Evolutionary conservation across 2,888 invertebrate species (phyloP), one percentile per base, ranked within the genome.

Genomic region (Idaea straminata): DNA sequence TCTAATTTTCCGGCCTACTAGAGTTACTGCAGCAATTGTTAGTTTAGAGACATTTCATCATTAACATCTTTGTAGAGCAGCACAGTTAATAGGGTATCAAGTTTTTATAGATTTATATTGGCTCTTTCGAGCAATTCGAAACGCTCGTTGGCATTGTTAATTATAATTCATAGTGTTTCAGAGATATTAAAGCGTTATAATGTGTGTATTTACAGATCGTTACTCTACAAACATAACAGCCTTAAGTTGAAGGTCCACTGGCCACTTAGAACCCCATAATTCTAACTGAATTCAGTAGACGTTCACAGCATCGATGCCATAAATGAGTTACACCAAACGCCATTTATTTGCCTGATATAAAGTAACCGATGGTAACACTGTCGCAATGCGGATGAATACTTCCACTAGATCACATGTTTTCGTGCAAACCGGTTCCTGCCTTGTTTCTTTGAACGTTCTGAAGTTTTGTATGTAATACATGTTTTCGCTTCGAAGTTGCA

Each of bases 1-100:
- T 5, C 34, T 25, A 16, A 10, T 34, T 59, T 59, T 59, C 59
- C 34, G 34, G 25, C 34, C 61, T 63, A 65, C 66, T 64, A 64
- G 34, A 58, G 15, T 35, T 16, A 15, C 34, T 59, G 3, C 16
- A 5, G 60, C 63, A 47, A 64, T 60, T 63, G 47, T 15, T 64
- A 57, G 57, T 63, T 36, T 58, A 61, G 38, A 62, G 66, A 35
- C 58, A 64, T 63, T 63, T 63, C 63, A 62, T 58, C 64, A 66
- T 61, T 16, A n/a, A 62, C 57, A 36, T 59, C 47, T 59, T 62
- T 15, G 58, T 58, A 58, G 58, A 64, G 34, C 38, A 25, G 36
- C 36, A 36, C 36, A 36, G 5, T 36, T 36, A 36, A 36, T 4
- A 36, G 36, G 47, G 47, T 47, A 7, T 47, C 47, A 47, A 47